Evolutionary conservation across 2,888 invertebrate species (phyloP).

Genomic region (Catocala fraxini): DNA sequence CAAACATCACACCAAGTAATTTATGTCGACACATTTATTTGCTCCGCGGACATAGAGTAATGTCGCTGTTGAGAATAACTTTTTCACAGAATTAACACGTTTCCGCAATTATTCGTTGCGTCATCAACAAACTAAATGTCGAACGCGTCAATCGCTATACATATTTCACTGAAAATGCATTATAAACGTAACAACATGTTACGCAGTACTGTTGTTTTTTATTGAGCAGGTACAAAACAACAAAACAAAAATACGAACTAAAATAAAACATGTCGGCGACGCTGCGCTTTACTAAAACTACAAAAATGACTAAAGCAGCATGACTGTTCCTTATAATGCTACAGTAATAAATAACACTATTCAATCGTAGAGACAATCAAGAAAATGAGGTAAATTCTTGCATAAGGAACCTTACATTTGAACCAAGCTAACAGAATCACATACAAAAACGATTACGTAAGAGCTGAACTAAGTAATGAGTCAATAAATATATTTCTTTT

Average conservation of each 20-base stretch:
- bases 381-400: slow-evolving; percentile 76
- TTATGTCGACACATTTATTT: slow-evolving; percentile 22
- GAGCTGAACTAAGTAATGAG: slow-evolving; percentile 18
- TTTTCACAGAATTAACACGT: slow-evolving; percentile 7
- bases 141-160: slow-evolving; percentile 10
- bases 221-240: slow-evolving; percentile 71
- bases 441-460: slow-evolving; percentile 37
- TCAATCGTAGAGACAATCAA: slow-evolving; percentile 55
- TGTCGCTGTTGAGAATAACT: not conserved
- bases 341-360: slow-evolving; percentile 72
- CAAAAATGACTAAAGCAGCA: slow-evolving; percentile 82
- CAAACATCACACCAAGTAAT: slow-evolving; percentile 21
- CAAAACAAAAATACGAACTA: slow-evolving; percentile 48
- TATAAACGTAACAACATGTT: slow-evolving; percentile 15
- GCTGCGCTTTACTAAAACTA: slow-evolving; percentile 63
- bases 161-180: slow-evolving; percentile 19
- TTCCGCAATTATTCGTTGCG: slow-evolving; percentile 3
- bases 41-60: slow-evolving; percentile 14
- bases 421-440: slow-evolving; percentile 41
- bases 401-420: slow-evolving; percentile 65
- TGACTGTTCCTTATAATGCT: slow-evolving; percentile 77
- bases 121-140: slow-evolving; percentile 4
- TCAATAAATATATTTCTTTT: slow-evolving; percentile 43
- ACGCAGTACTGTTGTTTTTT: slow-evolving; percentile 21
- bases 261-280: slow-evolving; percentile 43